Evolutionary conservation across 2,113 vertebrate species (phyloP), one percentile per base, ranked within the genome.

Genomic region (Microtus richardsoni): DNA sequence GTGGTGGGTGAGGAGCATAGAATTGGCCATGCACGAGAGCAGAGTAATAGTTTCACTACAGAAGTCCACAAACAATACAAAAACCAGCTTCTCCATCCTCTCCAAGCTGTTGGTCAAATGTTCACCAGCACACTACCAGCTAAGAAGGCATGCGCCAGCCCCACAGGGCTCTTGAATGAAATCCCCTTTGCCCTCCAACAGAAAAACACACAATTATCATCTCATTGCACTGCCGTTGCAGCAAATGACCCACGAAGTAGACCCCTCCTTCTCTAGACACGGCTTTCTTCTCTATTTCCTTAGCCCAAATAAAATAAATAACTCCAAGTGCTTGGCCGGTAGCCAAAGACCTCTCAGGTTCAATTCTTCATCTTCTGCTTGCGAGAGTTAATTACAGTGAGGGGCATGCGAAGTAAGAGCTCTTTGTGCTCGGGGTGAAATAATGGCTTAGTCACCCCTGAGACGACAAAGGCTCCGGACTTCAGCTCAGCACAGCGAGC

Each of bases 271-370:
- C 19, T 58, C 58, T 58, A 9, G 71, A 74, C 4, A 5, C 4
- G 6, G 78, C n/a, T 26, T 24, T 92, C 44, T 88, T 58, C 79
- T 44, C 95, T 75, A n/a, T 83, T 91, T 84, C 91, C 47, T 86
- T 94, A 91, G 89, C 62, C 47, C 44, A 96, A 96, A 82, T 92
- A 88, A 97, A 95, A 88, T 73, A 93, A 95, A 52, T 85, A 71
- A 95, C 92, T 94, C 78, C 44, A 58, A 93, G 87, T 5, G 44
- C 75, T 66, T 91, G 97, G 95, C 87, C 17, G 21, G 47, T 19
- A n/a, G 87, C 89, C 96, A 93, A 58, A 74, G 73, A 82, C 47
- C 86, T 93, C 95, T 95, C 3, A 0, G 70, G 75, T 95, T 70
- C 1, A 0, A 49, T 86, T 84, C 91, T 88, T 91, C 95, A 93